Evolutionary conservation across 2,888 invertebrate genomes (phyloP).

Genomic region (Lithophane socia): DNA sequence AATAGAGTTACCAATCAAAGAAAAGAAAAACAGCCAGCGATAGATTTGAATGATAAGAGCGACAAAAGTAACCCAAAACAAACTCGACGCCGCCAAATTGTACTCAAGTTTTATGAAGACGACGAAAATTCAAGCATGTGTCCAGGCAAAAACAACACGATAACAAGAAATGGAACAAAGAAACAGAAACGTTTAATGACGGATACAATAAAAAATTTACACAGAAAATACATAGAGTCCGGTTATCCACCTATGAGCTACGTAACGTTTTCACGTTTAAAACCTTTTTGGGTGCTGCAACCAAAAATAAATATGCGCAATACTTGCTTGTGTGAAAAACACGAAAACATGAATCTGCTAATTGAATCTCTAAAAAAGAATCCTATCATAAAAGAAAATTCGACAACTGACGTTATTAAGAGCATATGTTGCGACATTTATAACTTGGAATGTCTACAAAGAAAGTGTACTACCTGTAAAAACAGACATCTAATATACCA

Average conservation of each 20-base stretch:
- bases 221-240: too few species aligned
- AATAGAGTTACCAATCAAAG: slow-evolving; percentile 1
- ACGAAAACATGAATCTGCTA: slow-evolving; percentile 49
- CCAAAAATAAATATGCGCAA: slow-evolving; percentile 44
- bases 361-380: slow-evolving; percentile 37
- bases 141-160: slow-evolving; percentile 40
- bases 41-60: slow-evolving; percentile 37
- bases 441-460: slow-evolving; percentile 37
- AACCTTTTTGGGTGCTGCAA: slow-evolving; percentile 49
- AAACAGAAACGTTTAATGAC: slow-evolving; percentile 7
- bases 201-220: too few species aligned
- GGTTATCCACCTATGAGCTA: too few species aligned
- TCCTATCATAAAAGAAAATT: slow-evolving; percentile 34
- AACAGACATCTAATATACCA: slow-evolving; percentile 38
- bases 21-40: slow-evolving; percentile 4
- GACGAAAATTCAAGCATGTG: slow-evolving; percentile 44
- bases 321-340: slow-evolving; percentile 51
- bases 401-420: slow-evolving; percentile 30
- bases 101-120: too few species aligned
- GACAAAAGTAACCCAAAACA: slow-evolving; percentile 21
- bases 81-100: too few species aligned
- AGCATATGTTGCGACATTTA: slow-evolving; percentile 35
- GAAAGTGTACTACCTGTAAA: slow-evolving; percentile 33
- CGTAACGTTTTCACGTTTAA: slow-evolving; percentile 33
- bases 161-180: slow-evolving; percentile 5